Evolutionary conservation across 2,113 vertebrate genomes (phyloP), one percentile per base, ranked within the genome.

Genomic region (Delphinus delphis): DNA sequence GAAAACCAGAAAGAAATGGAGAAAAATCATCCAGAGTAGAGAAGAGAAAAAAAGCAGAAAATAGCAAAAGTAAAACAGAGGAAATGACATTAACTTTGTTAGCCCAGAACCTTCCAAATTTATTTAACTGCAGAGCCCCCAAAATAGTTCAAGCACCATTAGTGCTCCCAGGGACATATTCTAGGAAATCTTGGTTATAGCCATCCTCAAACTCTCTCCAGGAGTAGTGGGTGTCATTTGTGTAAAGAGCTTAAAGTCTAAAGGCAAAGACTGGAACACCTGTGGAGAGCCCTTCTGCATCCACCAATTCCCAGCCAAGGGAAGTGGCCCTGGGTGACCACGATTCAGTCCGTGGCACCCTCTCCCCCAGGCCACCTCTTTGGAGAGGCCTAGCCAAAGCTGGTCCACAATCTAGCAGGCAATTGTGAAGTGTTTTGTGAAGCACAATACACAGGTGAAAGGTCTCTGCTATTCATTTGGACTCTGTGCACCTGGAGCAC

Each of bases 301-400:
- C 62, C 44, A n/a, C 60, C 14, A 38, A 31, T 31, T 8, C 50
- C 44, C 70, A 33, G 47, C 44, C 36, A 4, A 41, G 36, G 41
- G 17, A 63, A 58, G 18, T 15, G 71, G 18, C 36, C 58, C 33
- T 12, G 18, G 14, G 74, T 6, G 20, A 28, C 25, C 44, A 26
- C 60, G n/a, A 0, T 14, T 73, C 36, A 6, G 38, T 18, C 79
- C 21, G 3, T 0, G 12, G 76, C 1, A 1, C 13, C 47, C 7
- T 6, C 11, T 74, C 14, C 47, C 44, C 36, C 7, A 5, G 13
- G 12, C 20, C 62, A 31, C 28, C 38, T 77, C 62, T 88, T 68
- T 9, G 50, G 28, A 80, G 58, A 38, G 67, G 38, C 12, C 70
- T 17, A 15, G 26, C 13, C 36, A 67, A 44, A 12, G 47, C 67